Base-by-base conservation (phyloP, 2,888 invertebrate genomes). In the Molorchus minor region DNA sequence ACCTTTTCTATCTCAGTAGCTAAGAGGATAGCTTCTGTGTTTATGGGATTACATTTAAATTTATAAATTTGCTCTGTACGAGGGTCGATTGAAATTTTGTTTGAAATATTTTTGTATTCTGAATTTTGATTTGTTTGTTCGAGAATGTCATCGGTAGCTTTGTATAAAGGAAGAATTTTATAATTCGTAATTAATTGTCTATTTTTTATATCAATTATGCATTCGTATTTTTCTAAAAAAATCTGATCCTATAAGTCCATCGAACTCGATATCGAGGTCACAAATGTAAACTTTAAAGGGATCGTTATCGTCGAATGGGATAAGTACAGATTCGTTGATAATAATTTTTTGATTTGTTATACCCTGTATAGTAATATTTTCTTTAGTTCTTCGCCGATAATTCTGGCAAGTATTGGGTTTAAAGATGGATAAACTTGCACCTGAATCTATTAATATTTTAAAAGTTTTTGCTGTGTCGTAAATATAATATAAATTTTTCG, bases 381-480 rank as follows among this genome's bases (percentile, higher is more conserved):
- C 53, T 4, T n/a, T n/a, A 16, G 41, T 52, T 17, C 36, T n/a
- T 15, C 17, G 13, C 13, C 5, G 7, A 25, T 25, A 56, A 4
- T 56, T 51, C 52, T 51, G n/a, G 5, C 12, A 10, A 40, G 43
- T 43, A 0, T 53, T 33, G 21, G 44, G 40, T 40, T 47, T 53
- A 41, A 61, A 57, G 40, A 60, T 45, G 2, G 56, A 56, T 20
- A 56, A 51, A 52, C 56, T 56, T 36, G 56, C 56, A 12, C 46
- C 56, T 10, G 45, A 41, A 30, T 46, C 57, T 20, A 53, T 57
- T 20, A 53, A 13, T 33, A 47, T 21, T 53, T 30, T 61, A 20
- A 19, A 40, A 3, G 38, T 47, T 4, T 47, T 47, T n/a, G 35
- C 16, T 12, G 25, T 13, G 29, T 44, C 44, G 13, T 29, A 19